These are phyloP conservation scores for Drosophila malerkotliana DNA, from an alignment of 1,140 invertebrate genomes.

Conservation along the genomic window DNA sequence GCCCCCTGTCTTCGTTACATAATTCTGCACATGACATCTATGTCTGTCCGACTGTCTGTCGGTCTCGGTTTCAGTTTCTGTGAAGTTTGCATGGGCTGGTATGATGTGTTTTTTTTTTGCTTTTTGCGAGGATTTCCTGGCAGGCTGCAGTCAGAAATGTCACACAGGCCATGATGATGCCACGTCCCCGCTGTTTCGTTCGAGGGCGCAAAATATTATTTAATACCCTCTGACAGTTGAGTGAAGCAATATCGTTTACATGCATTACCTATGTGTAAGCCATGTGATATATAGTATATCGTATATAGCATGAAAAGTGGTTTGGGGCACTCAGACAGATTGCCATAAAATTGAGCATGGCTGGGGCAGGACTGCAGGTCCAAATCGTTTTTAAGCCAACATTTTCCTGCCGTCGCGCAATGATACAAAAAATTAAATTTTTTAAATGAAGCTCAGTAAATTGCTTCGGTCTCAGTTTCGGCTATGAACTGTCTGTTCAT, in stretches of 20 bases:
- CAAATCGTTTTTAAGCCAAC: slow-evolving; percentile 39
- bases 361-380: neutral
- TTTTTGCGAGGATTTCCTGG: slow-evolving; percentile 10
- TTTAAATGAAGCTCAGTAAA: slow-evolving; percentile 7
- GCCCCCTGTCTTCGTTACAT: slow-evolving; percentile 37
- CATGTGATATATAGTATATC: neutral
- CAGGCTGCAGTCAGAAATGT: slow-evolving; percentile 78
- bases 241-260: slow-evolving; percentile 80
- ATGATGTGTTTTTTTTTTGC: slow-evolving; percentile 17
- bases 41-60: slow-evolving; percentile 11
- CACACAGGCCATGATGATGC: slow-evolving; percentile 53
- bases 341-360: slow-evolving; percentile 55
- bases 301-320: slow-evolving; percentile 2
- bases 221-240: slow-evolving; percentile 78
- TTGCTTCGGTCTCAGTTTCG: slow-evolving; percentile 30
- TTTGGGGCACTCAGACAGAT: slow-evolving; percentile 64
- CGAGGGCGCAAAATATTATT: slow-evolving; percentile 72
- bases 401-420: slow-evolving; percentile 9
- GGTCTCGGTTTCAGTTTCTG: slow-evolving; percentile 8
- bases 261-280: slow-evolving; percentile 62
- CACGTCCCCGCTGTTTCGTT: slow-evolving; percentile 1
- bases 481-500: slow-evolving; percentile 24
- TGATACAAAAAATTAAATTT: neutral
- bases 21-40: slow-evolving; percentile 69
- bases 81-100: neutral